Evolutionary conservation across 1,140 invertebrate genomes (phyloP).

Genomic region (Drosophila pruinosa): DNA sequence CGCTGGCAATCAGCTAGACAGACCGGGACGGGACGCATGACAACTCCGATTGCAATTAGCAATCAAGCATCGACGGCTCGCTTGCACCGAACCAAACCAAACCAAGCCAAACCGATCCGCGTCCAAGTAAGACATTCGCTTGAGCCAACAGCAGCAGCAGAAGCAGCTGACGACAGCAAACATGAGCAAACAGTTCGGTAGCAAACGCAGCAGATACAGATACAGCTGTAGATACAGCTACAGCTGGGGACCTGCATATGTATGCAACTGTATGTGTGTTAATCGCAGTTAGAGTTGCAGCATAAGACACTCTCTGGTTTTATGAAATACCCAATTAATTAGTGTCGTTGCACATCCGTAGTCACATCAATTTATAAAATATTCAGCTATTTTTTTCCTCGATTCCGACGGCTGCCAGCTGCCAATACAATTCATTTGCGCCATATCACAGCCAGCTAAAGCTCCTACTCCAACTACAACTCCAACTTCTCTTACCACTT

Average conservation of each 20-base stretch:
- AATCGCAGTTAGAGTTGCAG: constrained; percentile 30
- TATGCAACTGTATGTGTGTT: constrained; percentile 15
- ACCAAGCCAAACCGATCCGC: constrained; percentile 8
- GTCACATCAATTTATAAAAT: constrained; percentile 68
- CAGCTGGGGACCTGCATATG: background rate
- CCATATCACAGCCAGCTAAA: constrained; percentile 46
- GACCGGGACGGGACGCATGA: constrained; percentile 18
- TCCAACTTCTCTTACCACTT: background rate
- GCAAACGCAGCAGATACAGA: constrained; percentile 44
- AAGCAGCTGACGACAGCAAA: constrained; percentile 22
- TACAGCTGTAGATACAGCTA: constrained; percentile 30
- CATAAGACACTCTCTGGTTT: constrained; percentile 49
- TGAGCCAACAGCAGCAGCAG: constrained; percentile 34
- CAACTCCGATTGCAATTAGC: constrained; percentile 67
- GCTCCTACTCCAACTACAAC: constrained; percentile 1
- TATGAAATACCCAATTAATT: constrained; percentile 79
- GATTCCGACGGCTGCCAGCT: constrained; percentile 60
- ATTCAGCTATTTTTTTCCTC: constrained; percentile 34
- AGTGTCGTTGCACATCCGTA: constrained; percentile 45
- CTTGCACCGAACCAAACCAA: background rate
- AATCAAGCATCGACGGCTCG: constrained; percentile 63
- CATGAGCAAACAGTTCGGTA: constrained; percentile 49
- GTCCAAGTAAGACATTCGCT: constrained; percentile 59
- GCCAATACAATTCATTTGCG: constrained; percentile 77
- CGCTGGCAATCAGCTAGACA: constrained; percentile 39